Evolutionary conservation across 2,888 invertebrate genomes (phyloP), one percentile per base, ranked within the genome.

Genomic region (Candidula unifasciata): DNA sequence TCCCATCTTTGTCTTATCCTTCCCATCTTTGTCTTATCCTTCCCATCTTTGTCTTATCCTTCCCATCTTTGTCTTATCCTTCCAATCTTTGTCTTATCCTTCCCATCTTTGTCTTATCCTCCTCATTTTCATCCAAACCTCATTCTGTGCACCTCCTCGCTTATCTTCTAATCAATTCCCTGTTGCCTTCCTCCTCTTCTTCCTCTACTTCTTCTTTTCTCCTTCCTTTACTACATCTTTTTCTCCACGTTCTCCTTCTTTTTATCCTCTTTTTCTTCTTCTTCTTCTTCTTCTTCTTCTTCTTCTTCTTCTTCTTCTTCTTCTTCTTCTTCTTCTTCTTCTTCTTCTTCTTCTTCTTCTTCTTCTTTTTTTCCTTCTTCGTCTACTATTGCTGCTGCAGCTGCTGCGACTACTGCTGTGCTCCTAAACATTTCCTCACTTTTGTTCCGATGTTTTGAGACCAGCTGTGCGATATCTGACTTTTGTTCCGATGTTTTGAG

Each of bases 131-230:
- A n/a, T 37, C 30, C 54, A n/a, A 24, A 27, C n/a, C 44, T 66
- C 27, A 37, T 30, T 68, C 16, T 83, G 30, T 35, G 30, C 57
- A 33, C 77, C 35, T 37, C 77, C 52, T 54, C 27, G 33, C 18
- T 27, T 71, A n/a, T n/a, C 30, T 52, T 24, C 73, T 30, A 21
- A 30, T 27, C n/a, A 16, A 5, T 35, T 78, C 52, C 44, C 33
- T 35, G 3, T n/a, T 64, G 10, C 66, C 33, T 66, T 5, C 66
- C 54, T n/a, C 52, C 68, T 24, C 71, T 54, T 37, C 68, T 44
- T 68, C 64, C 71, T 80, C 35, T 77, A 82, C 77, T 30, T 71
- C 66, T 52, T 60, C 64, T 64, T 57, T 71, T 30, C 54, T 54
- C 18, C 54, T 54, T 13, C 18, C 54, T 13, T 54, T n/a, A n/a